Base-by-base conservation (phyloP, 2,888 invertebrate genomes). In the Melieria crassipennis region DNA sequence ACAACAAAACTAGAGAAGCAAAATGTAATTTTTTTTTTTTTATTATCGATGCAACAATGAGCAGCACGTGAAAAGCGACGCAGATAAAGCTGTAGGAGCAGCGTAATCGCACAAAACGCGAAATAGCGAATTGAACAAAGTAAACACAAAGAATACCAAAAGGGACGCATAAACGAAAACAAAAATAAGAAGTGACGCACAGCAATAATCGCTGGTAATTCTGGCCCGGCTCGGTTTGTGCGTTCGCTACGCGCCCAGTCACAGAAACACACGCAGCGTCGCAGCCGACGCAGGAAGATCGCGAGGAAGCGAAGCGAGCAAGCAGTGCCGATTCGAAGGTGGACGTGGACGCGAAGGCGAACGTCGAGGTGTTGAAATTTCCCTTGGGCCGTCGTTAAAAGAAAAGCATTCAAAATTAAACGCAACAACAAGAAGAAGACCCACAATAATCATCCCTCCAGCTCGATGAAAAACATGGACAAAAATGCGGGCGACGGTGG, bases 401-500 rank as follows among this genome's bases (percentile, higher is more conserved):
- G 47, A 70, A 75, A 73, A 73, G 56, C 73, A 68, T 74, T 76
- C 79, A 79, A 79, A 78, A 79, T 79, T 78, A 79, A 79, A 78
- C 79, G 79, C 71, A 79, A 79, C 76, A 79, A 77, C 70, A 79
- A 78, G 67, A 75, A 75, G 67, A 74, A 74, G 64, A 64, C 71
- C 50, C 73, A 74, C 62, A 71, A 72, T 64, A 69, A 69, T 69
- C 68, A 70, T 57, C 65, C 66, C 47, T 74, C 70, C 70, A 69
- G 71, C 56, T 69, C 73, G 68, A 81, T 81, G 81, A 80, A 81
- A 79, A 85, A 82, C 81, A 93, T 93, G 93, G 93, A 94, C 89
- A 93, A 93, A 91, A 93, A 92, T 91, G 92, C 92, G 87, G 90
- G 91, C 87, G 88, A 83, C 77, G 85, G 85, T 72, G 84, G 85